Conservation (phyloP, 2,888 invertebrate species). For the Acanthoscelides obtectus region DNA sequence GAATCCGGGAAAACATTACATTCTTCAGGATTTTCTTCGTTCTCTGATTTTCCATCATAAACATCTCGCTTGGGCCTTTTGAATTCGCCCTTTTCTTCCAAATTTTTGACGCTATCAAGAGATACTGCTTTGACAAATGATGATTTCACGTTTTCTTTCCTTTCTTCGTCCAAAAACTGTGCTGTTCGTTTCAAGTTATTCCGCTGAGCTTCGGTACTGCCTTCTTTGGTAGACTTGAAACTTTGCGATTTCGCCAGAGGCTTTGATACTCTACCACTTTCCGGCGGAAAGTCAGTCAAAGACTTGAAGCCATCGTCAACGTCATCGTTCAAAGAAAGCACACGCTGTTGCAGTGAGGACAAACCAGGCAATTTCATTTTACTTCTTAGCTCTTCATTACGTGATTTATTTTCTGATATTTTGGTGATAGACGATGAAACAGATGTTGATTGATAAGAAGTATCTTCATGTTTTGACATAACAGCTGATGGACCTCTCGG, state of each 20-base stretch:
- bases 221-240: conserved; percentile 55
- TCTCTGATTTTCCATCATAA: conserved; percentile 6
- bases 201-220: conserved; percentile 10
- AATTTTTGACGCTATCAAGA: conserved; percentile 57
- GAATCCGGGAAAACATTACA: conserved; percentile 14
- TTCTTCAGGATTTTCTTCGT: conserved; percentile 11
- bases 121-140: conserved; percentile 44
- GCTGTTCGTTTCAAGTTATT: conserved; percentile 7
- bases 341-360: conserved; percentile 53
- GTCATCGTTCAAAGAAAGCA: conserved; percentile 46
- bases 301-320: conserved; percentile 41
- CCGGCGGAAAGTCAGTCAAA: conserved; percentile 35
- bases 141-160: conserved; percentile 18
- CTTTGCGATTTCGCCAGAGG: conserved; percentile 69
- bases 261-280: conserved; percentile 47
- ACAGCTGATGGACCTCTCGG: conserved; percentile 20
- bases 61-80: conserved; percentile 5
- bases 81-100: conserved; percentile 42
- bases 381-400: conserved; percentile 32
- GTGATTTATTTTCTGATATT: conserved; percentile 17
- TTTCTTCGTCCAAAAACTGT: conserved; percentile 16
- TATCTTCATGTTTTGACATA: conserved; percentile 21
- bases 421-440: conserved; percentile 12
- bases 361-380: conserved; percentile 51
- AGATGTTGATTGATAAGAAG: background rate